Percentiles rank a stretch among this genome's conserved stretches.
These are phyloP conservation scores for Clanis bilineata DNA, from an alignment of 2,888 invertebrate genomes.

Conservation along the genomic window DNA sequence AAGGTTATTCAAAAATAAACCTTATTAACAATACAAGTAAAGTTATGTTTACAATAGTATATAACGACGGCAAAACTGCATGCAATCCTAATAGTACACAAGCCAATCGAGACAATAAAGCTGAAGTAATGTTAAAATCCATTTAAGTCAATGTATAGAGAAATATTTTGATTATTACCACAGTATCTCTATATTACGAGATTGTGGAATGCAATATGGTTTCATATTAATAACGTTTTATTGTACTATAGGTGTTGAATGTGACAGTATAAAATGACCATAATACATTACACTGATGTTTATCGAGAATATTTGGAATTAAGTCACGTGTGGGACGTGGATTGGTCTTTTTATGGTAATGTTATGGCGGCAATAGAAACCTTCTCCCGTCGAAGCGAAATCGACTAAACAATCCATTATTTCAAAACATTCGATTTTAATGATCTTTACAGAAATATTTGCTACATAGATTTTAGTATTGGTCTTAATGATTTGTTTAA, in stretches of 20 bases:
- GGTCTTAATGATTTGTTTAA: background rate
- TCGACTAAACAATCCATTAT: slow-evolving; percentile 54
- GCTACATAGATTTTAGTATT: background rate
- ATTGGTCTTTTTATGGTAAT: slow-evolving; percentile 65
- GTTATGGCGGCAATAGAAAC: slow-evolving; percentile 58
- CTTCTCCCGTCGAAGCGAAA: slow-evolving; percentile 45
- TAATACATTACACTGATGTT: slow-evolving; percentile 52
- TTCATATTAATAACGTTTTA: slow-evolving; percentile 49
- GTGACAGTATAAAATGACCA: slow-evolving; percentile 45
- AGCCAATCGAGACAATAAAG: slow-evolving; percentile 46
- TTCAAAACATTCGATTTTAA: slow-evolving; percentile 47
- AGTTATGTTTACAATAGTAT: slow-evolving; percentile 14
- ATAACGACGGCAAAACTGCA: slow-evolving; percentile 30
- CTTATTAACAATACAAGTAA: slow-evolving; percentile 25
- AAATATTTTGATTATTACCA: slow-evolving; percentile 46
- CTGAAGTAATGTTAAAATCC: slow-evolving; percentile 30
- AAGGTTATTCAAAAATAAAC: slow-evolving; percentile 24
- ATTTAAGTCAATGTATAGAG: slow-evolving; percentile 40
- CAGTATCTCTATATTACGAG: slow-evolving; percentile 47
- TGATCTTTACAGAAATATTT: slow-evolving; percentile 25
- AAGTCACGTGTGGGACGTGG: slow-evolving; percentile 61
- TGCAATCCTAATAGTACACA: slow-evolving; percentile 39
- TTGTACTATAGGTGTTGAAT: slow-evolving; percentile 44
- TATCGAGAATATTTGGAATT: slow-evolving; percentile 65
- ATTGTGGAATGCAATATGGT: slow-evolving; percentile 46